Base-by-base conservation (phyloP, 2,888 invertebrate genomes). In the Pollenia griseotomentosa region DNA sequence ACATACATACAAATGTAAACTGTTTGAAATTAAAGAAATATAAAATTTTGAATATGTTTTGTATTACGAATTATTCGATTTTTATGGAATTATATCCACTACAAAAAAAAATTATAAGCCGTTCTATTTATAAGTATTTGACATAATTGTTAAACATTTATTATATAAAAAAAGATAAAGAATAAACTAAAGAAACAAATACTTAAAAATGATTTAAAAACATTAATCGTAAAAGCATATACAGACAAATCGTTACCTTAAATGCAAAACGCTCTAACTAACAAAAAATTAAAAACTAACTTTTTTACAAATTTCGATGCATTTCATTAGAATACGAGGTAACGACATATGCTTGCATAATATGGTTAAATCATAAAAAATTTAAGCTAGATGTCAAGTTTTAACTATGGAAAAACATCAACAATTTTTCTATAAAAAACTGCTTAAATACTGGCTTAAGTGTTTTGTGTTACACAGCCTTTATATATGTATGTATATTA, bases 101-200 rank as follows among this genome's bases (percentile, higher is more conserved):
- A 7, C 2, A 44, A 66, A 7, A 59, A n/a, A 5, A 66, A 66
- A 59, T 19, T 59, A 16, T 16, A 44, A 68, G 7, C 66, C 42
- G 55, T 70, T 74, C 53, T 63, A 80, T 55, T 63, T 73, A 68
- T 14, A 83, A 75, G 46, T 82, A 82, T 82, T 74, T 68, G 42
- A 53, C 16, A 59, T 73, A 19, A 71, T 66, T 79, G 65, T 71
- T 78, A 57, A 9, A 77, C 71, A 73, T 59, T 23, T 33, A 53
- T 51, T 59, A 68, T 59, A 66, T 3, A 33, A 61, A 42, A 48
- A 59, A 12, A 61, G 53, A 70, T 40, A 33, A 51, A 1, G 73
- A 53, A 51, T 42, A 33, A 40, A 42, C 12, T 65, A 9, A 53
- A 53, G 1, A n/a, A 57, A 23, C 16, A 23, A 5, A 16, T 10